phyloP scores from a whole-genome alignment of 2,113 vertebrate species.

The Gopherus evgoodei region DNA sequence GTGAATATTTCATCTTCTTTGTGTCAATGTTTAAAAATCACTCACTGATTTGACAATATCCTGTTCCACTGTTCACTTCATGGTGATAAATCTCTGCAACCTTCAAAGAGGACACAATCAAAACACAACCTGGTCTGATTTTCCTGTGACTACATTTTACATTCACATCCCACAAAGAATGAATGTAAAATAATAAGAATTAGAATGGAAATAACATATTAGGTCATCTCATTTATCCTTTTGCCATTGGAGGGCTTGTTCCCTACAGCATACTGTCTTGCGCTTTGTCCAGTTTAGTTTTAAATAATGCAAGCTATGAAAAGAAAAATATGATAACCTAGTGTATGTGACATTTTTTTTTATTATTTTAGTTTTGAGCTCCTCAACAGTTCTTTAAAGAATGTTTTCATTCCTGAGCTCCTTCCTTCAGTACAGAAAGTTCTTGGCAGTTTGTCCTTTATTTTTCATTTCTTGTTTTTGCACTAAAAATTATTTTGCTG shows the following conservation, averaged over 20 bases:
- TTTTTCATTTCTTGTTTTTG: not conserved
- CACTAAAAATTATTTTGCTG: not conserved
- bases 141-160: not conserved
- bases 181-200: not conserved
- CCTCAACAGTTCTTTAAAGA: not conserved
- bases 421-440: not conserved
- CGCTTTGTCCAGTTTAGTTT: not conserved
- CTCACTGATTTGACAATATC: not conserved
- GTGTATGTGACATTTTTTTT: not conserved
- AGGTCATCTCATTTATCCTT: not conserved
- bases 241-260: not conserved
- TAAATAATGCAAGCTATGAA: not conserved
- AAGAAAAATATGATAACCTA: not conserved
- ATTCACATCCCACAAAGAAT: not conserved
- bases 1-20: constrained; percentile 12
- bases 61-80: not conserved
- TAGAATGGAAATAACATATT: constrained; percentile 3
- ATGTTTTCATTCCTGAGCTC: not conserved
- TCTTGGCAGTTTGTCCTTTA: not conserved
- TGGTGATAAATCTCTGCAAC: not conserved
- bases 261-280: not conserved
- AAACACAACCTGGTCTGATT: not conserved
- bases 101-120: not conserved
- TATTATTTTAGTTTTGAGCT: not conserved
- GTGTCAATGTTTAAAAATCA: constrained; percentile 30